Conservation (phyloP, 1,140 invertebrate species). For the Drosophila paulistorum region DNA sequence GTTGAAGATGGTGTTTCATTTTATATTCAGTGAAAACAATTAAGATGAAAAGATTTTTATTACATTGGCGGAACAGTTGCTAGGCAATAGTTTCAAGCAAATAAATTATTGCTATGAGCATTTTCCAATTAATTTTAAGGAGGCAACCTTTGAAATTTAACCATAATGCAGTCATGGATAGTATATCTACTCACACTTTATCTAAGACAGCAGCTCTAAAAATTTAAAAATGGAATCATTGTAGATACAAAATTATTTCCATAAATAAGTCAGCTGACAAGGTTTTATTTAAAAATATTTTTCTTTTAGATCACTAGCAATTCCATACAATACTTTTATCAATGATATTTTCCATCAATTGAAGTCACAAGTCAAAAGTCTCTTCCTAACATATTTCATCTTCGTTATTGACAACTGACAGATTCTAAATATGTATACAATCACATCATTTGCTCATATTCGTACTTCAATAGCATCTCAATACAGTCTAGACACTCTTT, state of each 20-base stretch:
- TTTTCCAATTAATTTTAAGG: not conserved
- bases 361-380: slow-evolving; percentile 2
- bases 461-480: not conserved
- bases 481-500: slow-evolving; percentile 1
- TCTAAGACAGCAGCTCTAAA: too few species aligned
- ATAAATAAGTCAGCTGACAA: too few species aligned
- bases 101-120: not conserved
- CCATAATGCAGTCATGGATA: too few species aligned
- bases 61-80: not conserved
- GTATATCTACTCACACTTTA: too few species aligned
- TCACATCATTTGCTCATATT: not conserved
- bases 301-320: too few species aligned
- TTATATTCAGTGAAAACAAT: slow-evolving; percentile 3
- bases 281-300: too few species aligned
- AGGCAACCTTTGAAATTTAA: too few species aligned
- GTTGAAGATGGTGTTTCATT: not conserved
- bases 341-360: not conserved
- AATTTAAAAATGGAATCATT: too few species aligned
- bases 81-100: not conserved
- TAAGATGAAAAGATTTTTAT: not conserved
- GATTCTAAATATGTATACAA: slow-evolving; percentile 3
- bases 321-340: not conserved
- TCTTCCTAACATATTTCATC: not conserved
- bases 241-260: too few species aligned
- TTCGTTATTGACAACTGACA: slow-evolving; percentile 1